Percentiles rank a stretch among this genome's conserved stretches.
Conservation (phyloP, 2,113 vertebrate genomes). For the Cynopterus brachyotis region DNA sequence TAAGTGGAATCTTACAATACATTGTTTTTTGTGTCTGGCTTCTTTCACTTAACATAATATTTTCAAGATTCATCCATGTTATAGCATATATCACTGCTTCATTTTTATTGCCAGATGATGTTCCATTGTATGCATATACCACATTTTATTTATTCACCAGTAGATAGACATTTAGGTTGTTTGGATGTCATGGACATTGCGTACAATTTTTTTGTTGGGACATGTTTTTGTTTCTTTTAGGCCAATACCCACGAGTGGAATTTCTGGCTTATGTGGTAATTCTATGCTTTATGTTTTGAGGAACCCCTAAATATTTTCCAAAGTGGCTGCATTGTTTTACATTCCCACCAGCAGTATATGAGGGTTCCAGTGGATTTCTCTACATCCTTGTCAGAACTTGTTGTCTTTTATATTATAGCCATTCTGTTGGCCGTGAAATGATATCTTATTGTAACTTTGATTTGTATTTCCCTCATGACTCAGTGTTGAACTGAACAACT, state of each 20-base stretch:
- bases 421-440: background rate
- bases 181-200: background rate
- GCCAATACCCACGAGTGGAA: background rate
- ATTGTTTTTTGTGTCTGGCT: background rate
- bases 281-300: background rate
- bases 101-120: slow-evolving; percentile 24
- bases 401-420: background rate
- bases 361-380: background rate
- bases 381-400: background rate
- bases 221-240: slow-evolving; percentile 19
- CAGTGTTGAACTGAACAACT: background rate
- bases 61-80: background rate
- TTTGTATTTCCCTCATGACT: background rate
- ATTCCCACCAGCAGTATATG: background rate
- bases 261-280: slow-evolving; percentile 34
- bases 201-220: background rate
- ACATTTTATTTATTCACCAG: background rate
- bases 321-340: background rate
- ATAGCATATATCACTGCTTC: background rate
- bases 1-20: background rate
- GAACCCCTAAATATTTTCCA: slow-evolving; percentile 27
- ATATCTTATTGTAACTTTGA: background rate
- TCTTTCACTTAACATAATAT: background rate
- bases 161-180: background rate
- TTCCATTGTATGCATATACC: background rate